phyloP scores from a whole-genome alignment of 2,113 vertebrate genomes.

The Chinchilla lanigera region DNA sequence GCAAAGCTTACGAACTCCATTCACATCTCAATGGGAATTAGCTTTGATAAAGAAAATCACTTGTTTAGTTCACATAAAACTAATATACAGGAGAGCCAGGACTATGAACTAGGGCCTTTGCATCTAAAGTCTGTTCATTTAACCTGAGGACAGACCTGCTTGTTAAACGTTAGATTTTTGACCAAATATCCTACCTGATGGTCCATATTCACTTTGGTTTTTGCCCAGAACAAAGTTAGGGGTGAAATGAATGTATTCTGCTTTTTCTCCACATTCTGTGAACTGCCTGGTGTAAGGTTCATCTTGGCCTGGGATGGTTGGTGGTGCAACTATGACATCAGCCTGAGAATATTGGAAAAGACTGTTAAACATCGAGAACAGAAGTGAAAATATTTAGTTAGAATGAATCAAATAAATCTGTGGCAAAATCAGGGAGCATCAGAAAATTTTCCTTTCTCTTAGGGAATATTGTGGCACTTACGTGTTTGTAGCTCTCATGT shows the following conservation, averaged over 20 bases:
- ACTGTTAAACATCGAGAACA: background rate
- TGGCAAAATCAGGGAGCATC: background rate
- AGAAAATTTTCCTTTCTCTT: background rate
- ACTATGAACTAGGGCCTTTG: background rate
- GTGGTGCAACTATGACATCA: slow-evolving; percentile 82
- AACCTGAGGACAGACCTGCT: background rate
- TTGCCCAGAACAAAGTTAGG: slow-evolving; percentile 82
- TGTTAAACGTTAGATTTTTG: background rate
- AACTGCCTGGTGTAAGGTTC: slow-evolving; percentile 85
- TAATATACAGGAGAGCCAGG: background rate
- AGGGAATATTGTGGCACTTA: slow-evolving; percentile 23
- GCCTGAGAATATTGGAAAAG: slow-evolving; percentile 79
- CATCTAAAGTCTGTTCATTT: background rate
- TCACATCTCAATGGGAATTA: background rate
- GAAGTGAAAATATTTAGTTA: background rate
- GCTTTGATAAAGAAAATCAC: background rate
- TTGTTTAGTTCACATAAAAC: background rate
- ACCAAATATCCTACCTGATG: slow-evolving; percentile 81
- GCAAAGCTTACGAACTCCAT: background rate
- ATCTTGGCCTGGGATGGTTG: slow-evolving; percentile 68
- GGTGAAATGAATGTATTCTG: slow-evolving; percentile 85
- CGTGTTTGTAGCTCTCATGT: slow-evolving; percentile 76
- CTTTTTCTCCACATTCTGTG: slow-evolving; percentile 78
- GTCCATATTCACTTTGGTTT: slow-evolving; percentile 80
- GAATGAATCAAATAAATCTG: background rate